Evolutionary conservation across 2,113 vertebrate genomes (phyloP), one percentile per base, ranked within the genome.

Genomic region (Myodes glareolus): DNA sequence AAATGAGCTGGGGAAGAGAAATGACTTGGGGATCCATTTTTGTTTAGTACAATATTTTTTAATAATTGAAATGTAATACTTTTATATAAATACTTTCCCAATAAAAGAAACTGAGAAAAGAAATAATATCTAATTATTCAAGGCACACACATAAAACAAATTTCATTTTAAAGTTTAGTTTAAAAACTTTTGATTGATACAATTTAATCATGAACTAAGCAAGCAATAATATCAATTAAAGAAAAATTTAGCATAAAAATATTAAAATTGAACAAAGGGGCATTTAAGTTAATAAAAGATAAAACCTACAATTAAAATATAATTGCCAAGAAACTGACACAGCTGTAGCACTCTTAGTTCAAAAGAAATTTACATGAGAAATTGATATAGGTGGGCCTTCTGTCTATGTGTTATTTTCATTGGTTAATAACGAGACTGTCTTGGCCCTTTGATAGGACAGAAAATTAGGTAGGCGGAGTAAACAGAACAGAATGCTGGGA

Each of bases 301-400:
- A 27, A 14, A 61, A 84, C 16, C 58, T 42, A 84, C 55, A 63
- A 63, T 39, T 63, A 84, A 42, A 84, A 42, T 90, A 47, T 31
- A 87, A 68, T 87, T 81, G 50, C 36, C 17, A 86, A 90, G 13
- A 96, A 96, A 92, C 21, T 82, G 39, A 16, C 36, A 86, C 77
- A 92, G 70, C 89, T 47, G 50, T 13, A 45, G 52, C 45, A 95
- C 58, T 80, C n/a, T 73, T 42, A 65, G 13, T 16, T 0, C n/a
- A 80, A 91, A 95, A 72, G 31, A 58, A 33, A 39, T 65, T 68
- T 76, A 29, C 4, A 36, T 12, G 33, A 19, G 68, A 87, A 75
- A 73, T 68, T 39, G 92, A 94, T 80, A 76, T 1, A 82, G 47
- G 58, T n/a, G n/a, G n/a, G n/a, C n/a, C n/a, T n/a, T n/a, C n/a